phyloP scores from a whole-genome alignment of 2,888 invertebrate species.

The Branchellion lobata region DNA sequence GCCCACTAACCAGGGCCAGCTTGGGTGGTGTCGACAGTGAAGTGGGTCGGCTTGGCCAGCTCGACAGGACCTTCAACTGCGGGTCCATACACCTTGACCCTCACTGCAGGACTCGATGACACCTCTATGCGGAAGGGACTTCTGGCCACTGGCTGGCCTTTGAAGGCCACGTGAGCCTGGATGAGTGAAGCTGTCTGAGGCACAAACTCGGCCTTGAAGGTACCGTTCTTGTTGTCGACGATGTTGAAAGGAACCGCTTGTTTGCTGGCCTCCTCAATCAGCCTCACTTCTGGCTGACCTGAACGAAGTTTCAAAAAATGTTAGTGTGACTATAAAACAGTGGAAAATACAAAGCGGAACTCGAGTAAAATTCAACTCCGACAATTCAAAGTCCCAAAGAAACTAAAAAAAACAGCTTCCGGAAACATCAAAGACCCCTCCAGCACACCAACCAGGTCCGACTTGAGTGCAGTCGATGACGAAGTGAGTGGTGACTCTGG shows the following conservation, averaged over 20 bases:
- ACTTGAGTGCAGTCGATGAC: slow-evolving; percentile 79
- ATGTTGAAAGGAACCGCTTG: slow-evolving; percentile 77
- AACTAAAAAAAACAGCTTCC: no score
- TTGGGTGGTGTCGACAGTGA: slow-evolving; percentile 79
- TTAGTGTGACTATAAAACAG: no score
- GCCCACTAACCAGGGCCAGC: slow-evolving; percentile 71
- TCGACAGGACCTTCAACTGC: slow-evolving; percentile 77
- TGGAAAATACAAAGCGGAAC: no score
- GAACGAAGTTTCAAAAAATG: slow-evolving; percentile 68
- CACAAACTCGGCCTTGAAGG: slow-evolving; percentile 74
- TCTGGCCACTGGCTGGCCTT: slow-evolving; percentile 77
- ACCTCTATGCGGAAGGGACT: slow-evolving; percentile 74
- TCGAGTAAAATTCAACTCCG: no score
- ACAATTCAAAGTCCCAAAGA: no score
- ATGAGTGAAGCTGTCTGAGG: slow-evolving; percentile 70
- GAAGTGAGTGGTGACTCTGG: slow-evolving; percentile 75
- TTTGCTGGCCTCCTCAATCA: slow-evolving; percentile 70
- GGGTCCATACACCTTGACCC: slow-evolving; percentile 78
- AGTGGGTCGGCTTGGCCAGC: slow-evolving; percentile 75
- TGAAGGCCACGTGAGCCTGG: slow-evolving; percentile 77
- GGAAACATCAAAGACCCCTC: not conserved
- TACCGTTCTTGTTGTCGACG: slow-evolving; percentile 74
- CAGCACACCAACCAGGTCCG: slow-evolving; percentile 67
- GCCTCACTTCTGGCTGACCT: slow-evolving; percentile 75
- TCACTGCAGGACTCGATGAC: slow-evolving; percentile 73